A percentile compares a stretch with the other conserved stretches of the same genome.
phyloP scores from a whole-genome alignment of 2,888 invertebrate species.

The Nephrotoma guestfalica region DNA sequence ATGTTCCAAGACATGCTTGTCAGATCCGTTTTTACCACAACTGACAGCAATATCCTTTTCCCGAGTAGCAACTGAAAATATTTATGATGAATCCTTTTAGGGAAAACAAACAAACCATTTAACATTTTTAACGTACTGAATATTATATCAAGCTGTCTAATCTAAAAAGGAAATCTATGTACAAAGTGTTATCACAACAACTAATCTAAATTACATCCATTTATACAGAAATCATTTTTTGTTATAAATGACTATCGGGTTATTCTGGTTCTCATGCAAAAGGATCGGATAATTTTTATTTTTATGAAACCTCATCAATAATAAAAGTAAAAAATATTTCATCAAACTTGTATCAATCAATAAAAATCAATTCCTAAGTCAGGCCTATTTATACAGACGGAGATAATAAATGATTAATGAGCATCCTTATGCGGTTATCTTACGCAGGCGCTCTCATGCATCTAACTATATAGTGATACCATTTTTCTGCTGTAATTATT shows the following conservation, averaged over 20 bases:
- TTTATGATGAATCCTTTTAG: neutral
- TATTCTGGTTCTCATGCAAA: neutral
- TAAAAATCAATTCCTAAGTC: neutral
- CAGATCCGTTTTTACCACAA: neutral
- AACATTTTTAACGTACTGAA: neutral
- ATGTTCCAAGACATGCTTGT: neutral
- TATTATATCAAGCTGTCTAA: neutral
- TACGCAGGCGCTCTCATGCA: neutral
- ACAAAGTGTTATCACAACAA: neutral
- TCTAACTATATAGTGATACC: neutral
- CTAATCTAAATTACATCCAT: neutral
- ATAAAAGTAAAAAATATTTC: neutral
- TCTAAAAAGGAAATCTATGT: neutral
- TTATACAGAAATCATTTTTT: neutral
- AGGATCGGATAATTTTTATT: neutral
- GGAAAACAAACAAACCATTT: neutral
- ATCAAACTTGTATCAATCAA: neutral
- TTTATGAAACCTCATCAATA: neutral
- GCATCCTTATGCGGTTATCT: neutral
- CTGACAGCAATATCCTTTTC: neutral
- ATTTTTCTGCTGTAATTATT: neutral
- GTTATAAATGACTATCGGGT: neutral
- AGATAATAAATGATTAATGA: neutral
- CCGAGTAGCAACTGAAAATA: neutral
- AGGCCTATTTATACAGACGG: neutral